Conservation (phyloP, 1,140 invertebrate species). For the Drosophila chauvacae region DNA sequence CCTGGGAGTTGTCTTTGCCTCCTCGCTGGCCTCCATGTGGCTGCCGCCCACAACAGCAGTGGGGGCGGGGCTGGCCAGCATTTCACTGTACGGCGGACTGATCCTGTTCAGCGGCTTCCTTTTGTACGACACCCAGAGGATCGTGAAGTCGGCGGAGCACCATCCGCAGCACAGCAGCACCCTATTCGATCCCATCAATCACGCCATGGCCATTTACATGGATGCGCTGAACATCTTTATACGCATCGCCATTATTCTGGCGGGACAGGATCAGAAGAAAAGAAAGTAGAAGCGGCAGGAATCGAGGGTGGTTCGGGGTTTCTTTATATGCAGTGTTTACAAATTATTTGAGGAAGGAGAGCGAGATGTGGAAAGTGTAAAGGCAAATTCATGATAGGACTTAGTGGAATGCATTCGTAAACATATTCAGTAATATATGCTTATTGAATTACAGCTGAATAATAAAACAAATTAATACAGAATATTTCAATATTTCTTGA, state of each 20-base stretch:
- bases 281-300: slow-evolving; percentile 18
- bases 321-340: background rate
- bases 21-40: slow-evolving; percentile 95
- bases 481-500: background rate
- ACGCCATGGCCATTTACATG: slow-evolving; percentile 96
- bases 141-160: slow-evolving; percentile 94
- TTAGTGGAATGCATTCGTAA: background rate
- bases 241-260: slow-evolving; percentile 94
- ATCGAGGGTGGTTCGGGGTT: background rate
- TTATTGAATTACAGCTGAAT: background rate
- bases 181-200: slow-evolving; percentile 97
- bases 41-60: slow-evolving; percentile 95
- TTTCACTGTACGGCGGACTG: slow-evolving; percentile 97
- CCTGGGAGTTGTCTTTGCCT: slow-evolving; percentile 96
- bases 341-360: background rate
- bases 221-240: slow-evolving; percentile 99
- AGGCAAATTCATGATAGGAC: background rate
- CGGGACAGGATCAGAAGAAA: slow-evolving; percentile 84
- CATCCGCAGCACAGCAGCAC: slow-evolving; percentile 88
- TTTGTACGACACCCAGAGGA: slow-evolving; percentile 97
- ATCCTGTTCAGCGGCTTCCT: slow-evolving; percentile 96
- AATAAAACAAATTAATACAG: background rate
- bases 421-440: background rate
- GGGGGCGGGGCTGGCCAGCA: slow-evolving; percentile 94
- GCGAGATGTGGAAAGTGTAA: background rate